Evolutionary conservation across 2,113 vertebrate species (phyloP).

Genomic region (Phalacrocorax pelagicus): DNA sequence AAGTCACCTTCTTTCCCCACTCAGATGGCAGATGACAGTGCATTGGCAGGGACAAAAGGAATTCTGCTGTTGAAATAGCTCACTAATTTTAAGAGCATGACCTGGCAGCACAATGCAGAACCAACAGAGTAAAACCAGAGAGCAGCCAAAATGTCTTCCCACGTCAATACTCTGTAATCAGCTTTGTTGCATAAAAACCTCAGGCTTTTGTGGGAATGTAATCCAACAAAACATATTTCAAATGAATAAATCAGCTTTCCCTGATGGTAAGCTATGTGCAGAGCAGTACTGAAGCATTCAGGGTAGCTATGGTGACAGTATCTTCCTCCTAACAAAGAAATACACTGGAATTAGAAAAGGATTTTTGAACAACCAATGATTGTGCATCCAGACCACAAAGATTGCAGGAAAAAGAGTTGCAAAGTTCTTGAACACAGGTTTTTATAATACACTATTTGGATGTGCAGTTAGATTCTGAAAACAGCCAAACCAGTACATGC

Average conservation of each 20-base stretch:
- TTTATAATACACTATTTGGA: neutral
- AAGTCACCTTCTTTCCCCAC: neutral
- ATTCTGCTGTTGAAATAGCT: constrained; percentile 7
- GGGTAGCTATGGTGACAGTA: neutral
- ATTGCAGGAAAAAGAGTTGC: neutral
- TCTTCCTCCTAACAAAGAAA: neutral
- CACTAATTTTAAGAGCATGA: neutral
- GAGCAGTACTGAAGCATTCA: neutral
- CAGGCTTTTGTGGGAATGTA: neutral
- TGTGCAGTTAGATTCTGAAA: neutral
- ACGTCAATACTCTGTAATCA: neutral
- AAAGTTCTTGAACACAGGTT: neutral
- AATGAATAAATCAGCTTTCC: neutral
- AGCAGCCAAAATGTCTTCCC: neutral
- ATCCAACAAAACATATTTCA: neutral
- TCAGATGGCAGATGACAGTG: neutral
- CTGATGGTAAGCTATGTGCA: neutral
- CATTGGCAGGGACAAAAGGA: neutral
- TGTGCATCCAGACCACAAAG: neutral
- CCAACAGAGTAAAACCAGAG: neutral
- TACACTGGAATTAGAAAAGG: neutral
- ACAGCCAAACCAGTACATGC: neutral
- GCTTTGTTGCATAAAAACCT: neutral
- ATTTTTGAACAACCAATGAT: neutral
- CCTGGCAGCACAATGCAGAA: neutral